These are phyloP conservation scores for Cyprinodon variegatus DNA, from an alignment of 2,113 vertebrate species.

Conservation along the genomic window DNA sequence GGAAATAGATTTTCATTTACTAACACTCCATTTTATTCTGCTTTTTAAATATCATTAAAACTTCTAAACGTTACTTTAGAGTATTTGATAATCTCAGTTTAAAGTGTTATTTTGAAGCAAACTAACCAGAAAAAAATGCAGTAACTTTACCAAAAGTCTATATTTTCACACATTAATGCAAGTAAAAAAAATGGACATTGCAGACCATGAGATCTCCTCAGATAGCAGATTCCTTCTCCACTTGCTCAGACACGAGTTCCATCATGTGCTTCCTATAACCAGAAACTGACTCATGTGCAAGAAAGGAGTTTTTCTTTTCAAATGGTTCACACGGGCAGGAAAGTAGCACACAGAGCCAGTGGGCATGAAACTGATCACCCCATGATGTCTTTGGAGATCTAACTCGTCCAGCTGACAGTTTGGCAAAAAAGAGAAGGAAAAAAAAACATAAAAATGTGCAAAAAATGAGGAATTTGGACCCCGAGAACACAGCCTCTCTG, in stretches of 20 bases:
- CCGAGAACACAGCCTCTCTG: slow-evolving; percentile 7
- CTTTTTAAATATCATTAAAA: not conserved
- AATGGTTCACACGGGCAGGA: slow-evolving; percentile 6
- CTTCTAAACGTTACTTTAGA: not conserved
- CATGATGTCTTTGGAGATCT: slow-evolving; percentile 34
- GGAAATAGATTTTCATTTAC: too few species aligned
- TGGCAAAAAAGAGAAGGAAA: slow-evolving; percentile 21
- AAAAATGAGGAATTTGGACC: slow-evolving; percentile 21
- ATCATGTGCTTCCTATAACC: slow-evolving; percentile 35
- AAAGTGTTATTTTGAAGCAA: not conserved
- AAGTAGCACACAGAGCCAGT: slow-evolving; percentile 44
- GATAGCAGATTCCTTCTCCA: slow-evolving; percentile 12
- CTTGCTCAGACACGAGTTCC: slow-evolving; percentile 19
- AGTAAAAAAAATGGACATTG: not conserved
- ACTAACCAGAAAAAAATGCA: not conserved
- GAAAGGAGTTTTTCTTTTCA: not conserved
- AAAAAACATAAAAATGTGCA: slow-evolving; percentile 8
- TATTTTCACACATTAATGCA: not conserved
- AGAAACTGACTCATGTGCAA: slow-evolving; percentile 5
- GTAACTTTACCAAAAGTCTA: not conserved
- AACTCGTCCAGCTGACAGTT: slow-evolving; percentile 39
- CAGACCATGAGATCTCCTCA: slow-evolving; percentile 22
- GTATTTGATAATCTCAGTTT: not conserved
- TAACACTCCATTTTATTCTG: too few species aligned
- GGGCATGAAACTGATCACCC: slow-evolving; percentile 39